Base-by-base conservation (phyloP, 2,797 vertebrate genomes). In the Euthynnus affinis region DNA sequence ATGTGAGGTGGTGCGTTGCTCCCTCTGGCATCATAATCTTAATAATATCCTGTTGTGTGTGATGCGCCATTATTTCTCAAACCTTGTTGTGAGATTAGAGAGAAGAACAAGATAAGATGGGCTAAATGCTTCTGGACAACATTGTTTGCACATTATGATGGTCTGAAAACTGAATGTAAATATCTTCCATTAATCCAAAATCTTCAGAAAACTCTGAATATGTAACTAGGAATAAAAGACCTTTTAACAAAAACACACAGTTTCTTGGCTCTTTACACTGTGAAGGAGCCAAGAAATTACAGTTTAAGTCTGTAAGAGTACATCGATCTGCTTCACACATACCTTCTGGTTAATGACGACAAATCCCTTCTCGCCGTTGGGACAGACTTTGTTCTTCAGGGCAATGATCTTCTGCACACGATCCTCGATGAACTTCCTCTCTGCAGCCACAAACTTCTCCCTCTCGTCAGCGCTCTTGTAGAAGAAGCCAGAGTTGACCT, bases 281-380 rank as follows among this genome's bases (percentile, higher is more conserved):
- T 44, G 15, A 15, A 46, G 4, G 44, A 40, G 44, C 14, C 2
- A 17, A 46, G 1, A 15, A 46, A 18, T n/a, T n/a, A n/a, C n/a
- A n/a, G n/a, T n/a, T n/a, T n/a, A n/a, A n/a, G n/a, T n/a, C n/a
- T n/a, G n/a, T n/a, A n/a, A n/a, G n/a, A n/a, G n/a, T n/a, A n/a
- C n/a, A 48, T 17, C 14, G 6, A 5, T 42, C 52, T 15, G 48
- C 12, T 55, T 75, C 10, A 9, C 6, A 3, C 52, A 3, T 88
- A 99, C 98, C 98, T 99, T 99, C 89, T 99, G 98, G 93, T 99
- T 99, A 90, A 99, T 96, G 85, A 99, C 96, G 23, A 99, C 93
- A 71, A 99, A 99, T 49, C 98, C 96, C 89, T 98, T 99, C 75
- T 96, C 93, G 5, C 95, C 96, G 59, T 96, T 95, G 0, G 95